Base-by-base conservation (phyloP, 1,140 invertebrate species). In the Drosophila sturtevanti region DNA sequence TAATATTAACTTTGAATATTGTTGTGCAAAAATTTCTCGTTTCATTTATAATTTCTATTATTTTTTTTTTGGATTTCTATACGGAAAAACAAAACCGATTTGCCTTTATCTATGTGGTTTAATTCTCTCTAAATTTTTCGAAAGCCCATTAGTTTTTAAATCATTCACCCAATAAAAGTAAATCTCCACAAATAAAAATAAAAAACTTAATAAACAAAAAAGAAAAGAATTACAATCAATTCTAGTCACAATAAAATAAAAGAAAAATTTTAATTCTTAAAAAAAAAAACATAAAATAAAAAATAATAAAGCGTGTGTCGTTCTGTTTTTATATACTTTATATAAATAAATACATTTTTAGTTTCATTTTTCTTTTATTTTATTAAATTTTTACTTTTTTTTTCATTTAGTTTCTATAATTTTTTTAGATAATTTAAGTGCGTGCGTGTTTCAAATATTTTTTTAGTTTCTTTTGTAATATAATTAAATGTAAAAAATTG, bases 91-190 rank as follows among this genome's bases (percentile, higher is more conserved):
- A 31, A 31, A 31, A 1, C 5, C 27, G 7, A 31, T 77, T 74
- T 70, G 64, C 60, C 79, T 89, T 76, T 67, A 18, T 10, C 63
- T 52, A 52, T 72, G 76, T 70, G 48, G 59, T 72, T 38, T 2
- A 31, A 34, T 27, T 35, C 9, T 12, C 35, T 62, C 52, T 27
- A 77, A 69, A 63, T 69, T 60, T 55, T 70, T 59, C 68, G 84
- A 89, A 84, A 89, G 81, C 82, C 77, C 75, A 85, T 91, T 91
- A 91, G 90, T 91, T 91, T 89, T 91, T 89, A 91, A 91, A 91
- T 89, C 90, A 87, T 89, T 70, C 81, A 81, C 62, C 35, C 31
- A 58, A 68, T 41, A 77, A 67, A 68, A 31, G n/a, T n/a, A n/a
- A n/a, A n/a, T n/a, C n/a, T n/a, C n/a, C n/a, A n/a, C n/a, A n/a